phyloP scores from a whole-genome alignment of 2,888 invertebrate genomes.

The Lymantria dispar region DNA sequence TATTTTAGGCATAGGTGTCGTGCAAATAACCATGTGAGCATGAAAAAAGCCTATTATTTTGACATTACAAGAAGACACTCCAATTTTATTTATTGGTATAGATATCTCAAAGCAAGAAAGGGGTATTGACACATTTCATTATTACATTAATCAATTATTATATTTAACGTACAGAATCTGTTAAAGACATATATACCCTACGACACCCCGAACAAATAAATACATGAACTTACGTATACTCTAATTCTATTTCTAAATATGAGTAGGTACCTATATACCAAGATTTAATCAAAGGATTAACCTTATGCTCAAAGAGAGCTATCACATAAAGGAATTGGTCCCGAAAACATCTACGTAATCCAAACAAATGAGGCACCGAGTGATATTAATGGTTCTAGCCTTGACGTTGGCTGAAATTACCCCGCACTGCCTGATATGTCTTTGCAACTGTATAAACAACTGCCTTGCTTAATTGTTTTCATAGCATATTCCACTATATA shows the following conservation, averaged over 20 bases:
- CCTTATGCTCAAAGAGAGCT: conserved; percentile 31
- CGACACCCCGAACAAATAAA: too few relatives aligned
- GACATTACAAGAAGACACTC: too few relatives aligned
- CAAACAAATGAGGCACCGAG: conserved; percentile 51
- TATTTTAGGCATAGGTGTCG: too few relatives aligned
- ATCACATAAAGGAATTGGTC: conserved; percentile 43
- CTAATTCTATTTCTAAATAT: conserved; percentile 1
- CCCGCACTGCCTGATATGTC: conserved; percentile 20
- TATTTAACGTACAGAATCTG: too few relatives aligned
- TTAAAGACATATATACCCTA: too few relatives aligned
- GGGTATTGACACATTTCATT: too few relatives aligned
- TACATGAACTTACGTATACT: not conserved
- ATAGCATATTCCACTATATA: conserved; percentile 3
- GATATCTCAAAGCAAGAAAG: too few relatives aligned
- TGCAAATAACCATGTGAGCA: too few relatives aligned
- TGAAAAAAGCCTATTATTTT: too few relatives aligned
- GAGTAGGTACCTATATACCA: too few relatives aligned
- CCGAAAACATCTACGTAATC: conserved; percentile 53
- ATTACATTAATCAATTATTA: too few relatives aligned
- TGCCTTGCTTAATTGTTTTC: conserved; percentile 19
- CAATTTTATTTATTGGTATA: too few relatives aligned
- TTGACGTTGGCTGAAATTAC: conserved; percentile 28
- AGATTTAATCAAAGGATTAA: conserved; percentile 42
- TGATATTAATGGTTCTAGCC: conserved; percentile 53
- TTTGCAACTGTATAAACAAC: conserved; percentile 23